Conservation (phyloP, 2,888 invertebrate species). For the Drosophila kuntzei region DNA sequence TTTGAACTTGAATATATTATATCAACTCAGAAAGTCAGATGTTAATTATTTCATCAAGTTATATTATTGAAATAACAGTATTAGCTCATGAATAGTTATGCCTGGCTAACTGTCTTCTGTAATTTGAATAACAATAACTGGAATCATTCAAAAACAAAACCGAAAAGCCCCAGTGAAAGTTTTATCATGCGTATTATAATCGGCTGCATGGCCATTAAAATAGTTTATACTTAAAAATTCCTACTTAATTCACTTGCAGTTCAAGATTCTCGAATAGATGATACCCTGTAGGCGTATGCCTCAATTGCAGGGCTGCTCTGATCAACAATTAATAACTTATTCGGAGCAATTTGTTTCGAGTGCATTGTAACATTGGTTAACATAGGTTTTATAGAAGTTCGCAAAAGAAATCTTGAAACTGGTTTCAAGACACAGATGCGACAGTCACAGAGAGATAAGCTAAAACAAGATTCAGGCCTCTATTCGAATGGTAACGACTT, state of each 20-base stretch:
- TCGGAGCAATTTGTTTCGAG: slow-evolving; percentile 21
- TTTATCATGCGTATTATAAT: slow-evolving; percentile 56
- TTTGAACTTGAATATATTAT: slow-evolving; percentile 20
- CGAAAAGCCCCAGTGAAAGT: slow-evolving; percentile 65
- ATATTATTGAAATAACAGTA: slow-evolving; percentile 39
- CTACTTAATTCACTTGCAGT: slow-evolving; percentile 13
- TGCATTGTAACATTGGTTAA: slow-evolving; percentile 18
- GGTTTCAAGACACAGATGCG: slow-evolving; percentile 54
- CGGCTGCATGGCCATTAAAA: slow-evolving; percentile 57
- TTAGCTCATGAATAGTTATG: slow-evolving; percentile 52
- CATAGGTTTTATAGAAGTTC: slow-evolving; percentile 17
- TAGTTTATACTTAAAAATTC: slow-evolving; percentile 33
- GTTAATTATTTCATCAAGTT: slow-evolving; percentile 46
- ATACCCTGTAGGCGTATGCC: slow-evolving; percentile 26
- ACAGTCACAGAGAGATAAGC: slow-evolving; percentile 39
- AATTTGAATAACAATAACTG: slow-evolving; percentile 67
- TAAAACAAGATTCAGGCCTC: slow-evolving; percentile 23
- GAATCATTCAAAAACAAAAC: slow-evolving; percentile 55
- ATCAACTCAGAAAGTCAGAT: slow-evolving; percentile 33
- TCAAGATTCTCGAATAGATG: background rate
- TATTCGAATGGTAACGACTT: slow-evolving; percentile 23
- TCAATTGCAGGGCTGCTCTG: background rate
- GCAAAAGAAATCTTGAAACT: slow-evolving; percentile 57
- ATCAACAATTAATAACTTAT: background rate
- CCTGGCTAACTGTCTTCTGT: slow-evolving; percentile 51